Conservation (phyloP, 2,797 vertebrate species). For the Coregonus sp. region DNA sequence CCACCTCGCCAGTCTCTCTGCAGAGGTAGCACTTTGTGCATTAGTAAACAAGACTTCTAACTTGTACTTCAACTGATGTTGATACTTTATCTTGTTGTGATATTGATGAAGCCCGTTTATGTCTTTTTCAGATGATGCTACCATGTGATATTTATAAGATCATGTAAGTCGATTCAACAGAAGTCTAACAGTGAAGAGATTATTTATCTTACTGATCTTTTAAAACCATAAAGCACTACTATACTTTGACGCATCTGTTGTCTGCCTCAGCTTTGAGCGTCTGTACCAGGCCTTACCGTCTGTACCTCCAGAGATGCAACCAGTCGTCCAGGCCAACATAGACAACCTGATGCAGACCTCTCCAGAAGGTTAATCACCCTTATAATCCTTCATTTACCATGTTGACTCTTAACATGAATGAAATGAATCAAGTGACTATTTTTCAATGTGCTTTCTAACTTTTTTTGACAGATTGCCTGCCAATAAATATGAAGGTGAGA, state of each 20-base stretch:
- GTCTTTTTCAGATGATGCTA: neutral
- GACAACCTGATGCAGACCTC: conserved; percentile 1
- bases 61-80: neutral
- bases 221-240: too few relatives aligned
- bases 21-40: conserved; percentile 34
- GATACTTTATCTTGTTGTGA: neutral
- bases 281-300: conserved; percentile 23
- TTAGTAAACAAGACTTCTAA: neutral
- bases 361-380: conserved; percentile 25
- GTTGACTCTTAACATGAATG: neutral
- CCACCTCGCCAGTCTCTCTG: conserved; percentile 29
- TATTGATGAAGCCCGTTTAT: neutral
- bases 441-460: neutral
- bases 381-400: neutral
- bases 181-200: neutral
- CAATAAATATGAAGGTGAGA: neutral
- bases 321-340: conserved; percentile 17
- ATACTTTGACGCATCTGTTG: neutral
- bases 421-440: neutral
- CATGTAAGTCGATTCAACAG: neutral
- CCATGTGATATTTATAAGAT: neutral
- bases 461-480: neutral
- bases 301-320: neutral
- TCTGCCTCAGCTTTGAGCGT: conserved; percentile 20
- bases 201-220: too few relatives aligned